Evolutionary conservation across 1,140 invertebrate genomes (phyloP), one percentile per base, ranked within the genome.

Genomic region (Papilio glaucus): DNA sequence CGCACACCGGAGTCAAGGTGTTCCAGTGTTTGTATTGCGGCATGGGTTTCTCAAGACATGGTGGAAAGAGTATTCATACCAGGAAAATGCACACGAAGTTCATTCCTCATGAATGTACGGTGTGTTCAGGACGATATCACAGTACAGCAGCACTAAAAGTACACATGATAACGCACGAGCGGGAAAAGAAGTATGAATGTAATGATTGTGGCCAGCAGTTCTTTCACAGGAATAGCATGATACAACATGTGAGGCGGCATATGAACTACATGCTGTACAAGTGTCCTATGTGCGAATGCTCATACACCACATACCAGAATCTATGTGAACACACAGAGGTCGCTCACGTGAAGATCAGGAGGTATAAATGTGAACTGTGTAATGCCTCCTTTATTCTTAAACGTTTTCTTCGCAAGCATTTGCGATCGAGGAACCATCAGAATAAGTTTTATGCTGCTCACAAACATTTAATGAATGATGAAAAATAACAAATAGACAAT

Each of bases 1-100:
- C 38, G n/a, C 76, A 77, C n/a, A 74, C 70, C 8, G 72, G 76
- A 0, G 63, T 72, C 1, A 77, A 72, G 24, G 8, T 6, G n/a
- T 72, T 39, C 57, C 72, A 77, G 39, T 74, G 72, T 39, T 13
- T 72, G 4, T 70, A 74, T 37, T 77, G 76, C 12, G 70, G 70
- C 4, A 73, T 45, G 18, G 72, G 57, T 0, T 77, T 72, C 33
- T 10, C 33, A 0, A 42, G 5, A 24, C 10, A 38, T 5, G 0
- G 7, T 9, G 49, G 29, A 0, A 67, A 45, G 12, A 62, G 10
- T 12, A 12, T 42, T 3, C 76, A 77, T 33, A 72, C 42, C 10
- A 57, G 39, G 8, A 72, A 53, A 57, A 24, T 12, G 9, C 76
- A 77, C 24, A 77, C 72, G 2, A 69, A 69, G 10, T 73, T 69